Evolutionary conservation across 2,888 invertebrate species (phyloP).

Genomic region (Ophion ventricosus): DNA sequence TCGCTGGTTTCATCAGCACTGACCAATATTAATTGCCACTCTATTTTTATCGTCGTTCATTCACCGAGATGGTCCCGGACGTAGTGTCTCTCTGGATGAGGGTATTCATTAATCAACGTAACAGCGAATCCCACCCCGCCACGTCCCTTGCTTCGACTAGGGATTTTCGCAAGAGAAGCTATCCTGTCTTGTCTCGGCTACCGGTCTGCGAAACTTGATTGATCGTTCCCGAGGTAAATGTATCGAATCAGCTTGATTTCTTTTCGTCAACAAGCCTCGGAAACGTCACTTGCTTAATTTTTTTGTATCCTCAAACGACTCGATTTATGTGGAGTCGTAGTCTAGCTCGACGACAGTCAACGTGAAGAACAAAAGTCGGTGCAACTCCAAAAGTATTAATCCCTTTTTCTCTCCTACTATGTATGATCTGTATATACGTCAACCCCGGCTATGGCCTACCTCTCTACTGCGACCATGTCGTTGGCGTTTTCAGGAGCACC

Average conservation of each 20-base stretch:
- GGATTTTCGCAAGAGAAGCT: slow-evolving; percentile 46
- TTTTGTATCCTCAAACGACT: slow-evolving; percentile 27
- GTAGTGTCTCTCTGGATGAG: slow-evolving; percentile 74
- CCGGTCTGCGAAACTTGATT: slow-evolving; percentile 61
- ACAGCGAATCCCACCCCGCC: slow-evolving; percentile 34
- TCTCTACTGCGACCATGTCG: slow-evolving; percentile 59
- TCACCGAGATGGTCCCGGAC: slow-evolving; percentile 74
- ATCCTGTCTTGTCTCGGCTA: slow-evolving; percentile 60
- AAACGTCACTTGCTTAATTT: slow-evolving; percentile 27
- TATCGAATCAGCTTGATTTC: slow-evolving; percentile 65
- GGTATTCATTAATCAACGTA: slow-evolving; percentile 77
- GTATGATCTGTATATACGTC: not conserved
- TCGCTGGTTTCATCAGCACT: slow-evolving; percentile 62
- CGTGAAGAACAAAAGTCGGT: slow-evolving; percentile 12
- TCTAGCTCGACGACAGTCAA: not conserved
- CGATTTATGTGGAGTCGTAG: slow-evolving; percentile 11
- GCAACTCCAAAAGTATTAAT: slow-evolving; percentile 32
- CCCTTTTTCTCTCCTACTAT: not conserved
- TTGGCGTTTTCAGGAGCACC: slow-evolving; percentile 75
- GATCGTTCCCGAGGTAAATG: slow-evolving; percentile 63
- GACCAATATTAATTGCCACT: slow-evolving; percentile 79
- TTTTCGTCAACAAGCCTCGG: slow-evolving; percentile 38
- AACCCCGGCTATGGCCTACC: not conserved
- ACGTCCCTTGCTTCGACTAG: slow-evolving; percentile 4
- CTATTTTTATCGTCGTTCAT: slow-evolving; percentile 79